Evolutionary conservation across 2,797 vertebrate genomes (phyloP).

Genomic region (Hapalemur alaotrensis): DNA sequence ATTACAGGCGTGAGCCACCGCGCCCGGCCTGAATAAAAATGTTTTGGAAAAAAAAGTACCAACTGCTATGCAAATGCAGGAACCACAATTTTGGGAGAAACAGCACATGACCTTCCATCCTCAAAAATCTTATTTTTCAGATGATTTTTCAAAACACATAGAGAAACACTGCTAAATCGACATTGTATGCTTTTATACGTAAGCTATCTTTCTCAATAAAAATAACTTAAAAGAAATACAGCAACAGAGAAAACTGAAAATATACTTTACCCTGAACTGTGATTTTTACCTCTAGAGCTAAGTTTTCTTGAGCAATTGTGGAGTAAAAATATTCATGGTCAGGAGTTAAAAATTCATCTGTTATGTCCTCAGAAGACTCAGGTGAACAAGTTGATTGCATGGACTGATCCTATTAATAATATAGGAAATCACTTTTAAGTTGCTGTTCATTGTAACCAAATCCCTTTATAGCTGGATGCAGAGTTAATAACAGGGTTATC

Average conservation of each 20-base stretch:
- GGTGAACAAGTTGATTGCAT: slow-evolving; percentile 52
- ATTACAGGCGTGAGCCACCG: too few species aligned
- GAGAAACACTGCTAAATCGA: background rate
- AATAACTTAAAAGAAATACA: slow-evolving; percentile 21
- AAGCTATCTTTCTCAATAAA: slow-evolving; percentile 34
- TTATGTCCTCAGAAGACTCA: slow-evolving; percentile 69
- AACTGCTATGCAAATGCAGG: background rate
- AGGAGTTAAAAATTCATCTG: slow-evolving; percentile 83
- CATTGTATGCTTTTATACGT: background rate
- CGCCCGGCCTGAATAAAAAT: background rate
- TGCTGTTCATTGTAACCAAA: slow-evolving; percentile 28
- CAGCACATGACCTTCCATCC: background rate
- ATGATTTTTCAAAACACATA: background rate
- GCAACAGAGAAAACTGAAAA: slow-evolving; percentile 18
- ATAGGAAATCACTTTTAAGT: slow-evolving; percentile 49
- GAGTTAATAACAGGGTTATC: background rate
- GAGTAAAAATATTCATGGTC: slow-evolving; percentile 71
- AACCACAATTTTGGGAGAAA: background rate
- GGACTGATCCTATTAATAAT: slow-evolving; percentile 64
- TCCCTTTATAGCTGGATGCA: background rate
- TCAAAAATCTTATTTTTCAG: slow-evolving; percentile 44
- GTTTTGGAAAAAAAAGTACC: background rate
- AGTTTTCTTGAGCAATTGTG: slow-evolving; percentile 57
- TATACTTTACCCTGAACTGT: slow-evolving; percentile 19
- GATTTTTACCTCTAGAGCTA: slow-evolving; percentile 77